These are phyloP conservation scores for Morus bassanus DNA, from an alignment of 2,797 vertebrate genomes.

Conservation along the genomic window DNA sequence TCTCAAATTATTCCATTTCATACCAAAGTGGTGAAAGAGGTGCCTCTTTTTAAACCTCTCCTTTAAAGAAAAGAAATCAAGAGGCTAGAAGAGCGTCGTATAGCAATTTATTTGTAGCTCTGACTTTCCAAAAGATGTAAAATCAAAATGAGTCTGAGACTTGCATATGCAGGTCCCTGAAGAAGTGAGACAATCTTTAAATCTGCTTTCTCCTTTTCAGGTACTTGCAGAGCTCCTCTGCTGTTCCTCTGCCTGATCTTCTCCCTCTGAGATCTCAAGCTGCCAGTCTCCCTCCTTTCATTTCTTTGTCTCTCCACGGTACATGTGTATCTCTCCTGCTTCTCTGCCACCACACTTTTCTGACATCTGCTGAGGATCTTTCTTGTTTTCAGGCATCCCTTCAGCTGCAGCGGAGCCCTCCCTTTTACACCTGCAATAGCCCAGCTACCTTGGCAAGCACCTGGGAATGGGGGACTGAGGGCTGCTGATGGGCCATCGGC, in stretches of 20 bases:
- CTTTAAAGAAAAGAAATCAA: slow-evolving; percentile 27
- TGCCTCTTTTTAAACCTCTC: background rate
- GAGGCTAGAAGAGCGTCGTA: background rate
- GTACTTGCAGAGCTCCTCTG: background rate
- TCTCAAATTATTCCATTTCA: background rate
- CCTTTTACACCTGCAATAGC: background rate
- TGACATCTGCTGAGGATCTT: background rate
- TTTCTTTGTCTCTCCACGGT: background rate
- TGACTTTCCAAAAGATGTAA: background rate
- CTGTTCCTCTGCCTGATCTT: background rate
- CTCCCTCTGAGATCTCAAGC: background rate
- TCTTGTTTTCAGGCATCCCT: background rate
- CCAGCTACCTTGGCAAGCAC: fast-evolving
- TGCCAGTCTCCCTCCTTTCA: background rate
- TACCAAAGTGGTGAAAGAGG: background rate
- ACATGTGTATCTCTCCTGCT: fast-evolving
- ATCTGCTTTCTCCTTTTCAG: background rate
- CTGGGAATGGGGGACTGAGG: background rate
- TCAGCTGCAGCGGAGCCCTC: background rate
- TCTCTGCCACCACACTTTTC: background rate
- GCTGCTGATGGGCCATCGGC: background rate
- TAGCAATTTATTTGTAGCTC: background rate
- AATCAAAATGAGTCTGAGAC: background rate
- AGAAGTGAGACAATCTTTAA: background rate
- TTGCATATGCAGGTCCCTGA: background rate